phyloP scores from a whole-genome alignment of 92 coral and sea anemone species.

The Phenganax marumi region DNA sequence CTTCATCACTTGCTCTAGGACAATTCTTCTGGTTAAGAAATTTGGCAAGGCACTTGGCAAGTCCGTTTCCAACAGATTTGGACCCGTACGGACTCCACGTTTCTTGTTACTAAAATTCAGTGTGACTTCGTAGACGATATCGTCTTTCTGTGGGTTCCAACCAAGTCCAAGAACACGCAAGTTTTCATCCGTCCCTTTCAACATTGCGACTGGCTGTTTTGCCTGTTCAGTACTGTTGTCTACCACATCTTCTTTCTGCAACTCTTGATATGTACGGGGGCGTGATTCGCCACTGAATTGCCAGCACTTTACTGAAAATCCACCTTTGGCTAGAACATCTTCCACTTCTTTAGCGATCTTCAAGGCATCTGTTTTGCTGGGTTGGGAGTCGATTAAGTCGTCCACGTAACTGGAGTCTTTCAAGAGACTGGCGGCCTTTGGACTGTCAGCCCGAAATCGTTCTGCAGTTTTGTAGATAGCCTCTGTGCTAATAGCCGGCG shows the following conservation, averaged over 20 bases:
- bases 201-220: not conserved
- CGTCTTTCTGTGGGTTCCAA: no score
- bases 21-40: not conserved
- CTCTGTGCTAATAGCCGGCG: constrained; percentile 62
- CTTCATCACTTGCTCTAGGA: constrained; percentile 19
- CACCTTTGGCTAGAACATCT: not conserved
- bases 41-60: not conserved
- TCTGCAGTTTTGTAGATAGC: constrained; percentile 53
- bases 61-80: not conserved
- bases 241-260: not conserved
- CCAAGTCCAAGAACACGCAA: not conserved
- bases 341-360: constrained; percentile 11
- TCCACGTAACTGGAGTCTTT: constrained; percentile 34
- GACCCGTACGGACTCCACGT: constrained; percentile 17
- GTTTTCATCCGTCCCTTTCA: constrained; percentile 6
- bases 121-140: constrained; percentile 9
- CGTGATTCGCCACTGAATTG: no score
- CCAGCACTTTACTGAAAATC: no score
- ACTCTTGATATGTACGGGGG: not conserved
- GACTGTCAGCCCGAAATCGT: constrained; percentile 42
- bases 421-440: constrained; percentile 26
- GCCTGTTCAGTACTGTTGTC: not conserved
- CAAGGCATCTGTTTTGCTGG: constrained; percentile 8
- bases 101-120: constrained; percentile 12
- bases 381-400: not conserved